phyloP scores from a whole-genome alignment of 2,797 vertebrate species.

The Vultur gryphus region DNA sequence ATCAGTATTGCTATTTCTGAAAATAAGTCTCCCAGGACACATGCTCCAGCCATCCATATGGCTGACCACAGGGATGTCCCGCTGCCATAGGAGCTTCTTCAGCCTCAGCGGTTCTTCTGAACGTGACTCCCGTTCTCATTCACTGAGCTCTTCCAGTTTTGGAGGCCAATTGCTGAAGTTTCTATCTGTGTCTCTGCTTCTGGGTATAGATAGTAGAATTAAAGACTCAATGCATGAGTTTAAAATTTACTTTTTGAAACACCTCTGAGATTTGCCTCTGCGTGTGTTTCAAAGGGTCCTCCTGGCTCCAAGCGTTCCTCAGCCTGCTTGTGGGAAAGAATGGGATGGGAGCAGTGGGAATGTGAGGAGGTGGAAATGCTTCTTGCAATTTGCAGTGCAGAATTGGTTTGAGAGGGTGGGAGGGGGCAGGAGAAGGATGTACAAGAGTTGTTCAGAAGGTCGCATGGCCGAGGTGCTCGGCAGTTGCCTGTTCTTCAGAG shows the following conservation, averaged over 20 bases:
- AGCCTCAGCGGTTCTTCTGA: not conserved
- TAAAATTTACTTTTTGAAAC: not conserved
- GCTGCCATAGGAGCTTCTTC: not conserved
- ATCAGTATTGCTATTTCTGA: not conserved
- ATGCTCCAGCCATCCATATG: not conserved
- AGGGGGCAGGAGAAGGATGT: not conserved
- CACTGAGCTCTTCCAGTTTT: not conserved
- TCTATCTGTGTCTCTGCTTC: not conserved
- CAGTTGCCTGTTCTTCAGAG: not conserved
- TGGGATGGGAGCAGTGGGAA: not conserved
- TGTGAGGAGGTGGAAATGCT: not conserved
- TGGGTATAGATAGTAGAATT: not conserved
- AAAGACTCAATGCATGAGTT: not conserved
- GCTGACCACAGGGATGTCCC: not conserved
- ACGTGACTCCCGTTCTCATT: not conserved
- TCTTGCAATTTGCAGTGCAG: not conserved
- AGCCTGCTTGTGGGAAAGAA: not conserved
- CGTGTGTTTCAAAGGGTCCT: not conserved
- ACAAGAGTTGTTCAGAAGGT: not conserved
- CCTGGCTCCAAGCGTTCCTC: not conserved
- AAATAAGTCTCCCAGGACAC: not conserved
- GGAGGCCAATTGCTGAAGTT: not conserved
- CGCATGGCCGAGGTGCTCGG: rapidly evolving
- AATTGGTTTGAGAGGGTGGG: not conserved
- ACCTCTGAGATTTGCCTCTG: not conserved